These are phyloP conservation scores for Melanotaenia duboulayi DNA, from an alignment of 2,113 vertebrate genomes.

Conservation along the genomic window DNA sequence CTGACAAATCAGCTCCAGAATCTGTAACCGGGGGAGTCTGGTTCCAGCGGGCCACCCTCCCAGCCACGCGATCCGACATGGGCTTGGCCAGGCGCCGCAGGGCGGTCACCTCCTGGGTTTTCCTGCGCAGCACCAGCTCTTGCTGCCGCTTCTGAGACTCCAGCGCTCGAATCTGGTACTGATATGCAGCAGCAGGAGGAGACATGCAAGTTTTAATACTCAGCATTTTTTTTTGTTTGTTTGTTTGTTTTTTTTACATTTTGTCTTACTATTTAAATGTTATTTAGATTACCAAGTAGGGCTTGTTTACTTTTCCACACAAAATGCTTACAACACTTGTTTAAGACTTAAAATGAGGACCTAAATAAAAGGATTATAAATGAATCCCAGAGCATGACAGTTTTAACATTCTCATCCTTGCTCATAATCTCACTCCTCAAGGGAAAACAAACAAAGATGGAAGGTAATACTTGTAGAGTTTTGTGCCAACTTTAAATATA, in stretches of 20 bases:
- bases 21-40: slow-evolving; percentile 77
- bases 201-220: background rate
- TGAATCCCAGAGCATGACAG: background rate
- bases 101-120: slow-evolving; percentile 94
- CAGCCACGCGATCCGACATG: slow-evolving; percentile 90
- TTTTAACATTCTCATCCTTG: slow-evolving; percentile 20
- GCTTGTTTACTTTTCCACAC: slow-evolving; percentile 1
- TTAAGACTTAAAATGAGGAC: slow-evolving; percentile 10
- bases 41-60: slow-evolving; percentile 80
- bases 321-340: slow-evolving; percentile 27
- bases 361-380: slow-evolving; percentile 45
- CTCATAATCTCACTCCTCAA: slow-evolving; percentile 12
- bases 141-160: slow-evolving; percentile 98
- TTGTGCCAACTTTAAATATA: slow-evolving; percentile 6
- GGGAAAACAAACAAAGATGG: slow-evolving; percentile 18
- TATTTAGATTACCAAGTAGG: slow-evolving; percentile 2
- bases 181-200: background rate
- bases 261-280: background rate
- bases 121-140: slow-evolving; percentile 92
- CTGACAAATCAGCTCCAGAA: slow-evolving; percentile 89
- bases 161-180: slow-evolving; percentile 96
- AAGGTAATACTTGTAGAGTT: background rate
- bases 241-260: too few species aligned
- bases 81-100: slow-evolving; percentile 94
- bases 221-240: background rate